Evolutionary conservation across 2,797 vertebrate species (phyloP).

Genomic region (Phataginus tricuspis): DNA sequence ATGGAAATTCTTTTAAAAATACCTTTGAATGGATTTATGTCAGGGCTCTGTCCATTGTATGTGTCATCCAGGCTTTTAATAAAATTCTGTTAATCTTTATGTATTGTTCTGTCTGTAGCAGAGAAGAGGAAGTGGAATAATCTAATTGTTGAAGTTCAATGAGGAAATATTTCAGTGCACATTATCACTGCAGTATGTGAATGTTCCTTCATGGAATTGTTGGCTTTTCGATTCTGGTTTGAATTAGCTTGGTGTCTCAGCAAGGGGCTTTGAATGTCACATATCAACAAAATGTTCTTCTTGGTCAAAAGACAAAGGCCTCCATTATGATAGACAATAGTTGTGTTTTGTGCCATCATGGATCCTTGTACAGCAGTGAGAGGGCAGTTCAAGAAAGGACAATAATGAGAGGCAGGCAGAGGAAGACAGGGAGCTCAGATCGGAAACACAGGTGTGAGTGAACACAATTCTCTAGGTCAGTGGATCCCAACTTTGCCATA

Average conservation of each 20-base stretch:
- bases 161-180: neutral
- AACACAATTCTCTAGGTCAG: neutral
- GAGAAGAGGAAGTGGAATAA: neutral
- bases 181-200: neutral
- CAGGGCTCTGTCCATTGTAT: neutral
- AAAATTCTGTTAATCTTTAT: neutral
- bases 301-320: slow-evolving; percentile 79
- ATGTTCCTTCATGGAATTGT: neutral
- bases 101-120: neutral
- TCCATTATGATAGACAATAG: slow-evolving; percentile 69
- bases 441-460: slow-evolving; percentile 25
- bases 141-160: neutral
- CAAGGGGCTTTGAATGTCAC: slow-evolving; percentile 15
- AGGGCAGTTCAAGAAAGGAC: neutral
- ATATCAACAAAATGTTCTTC: slow-evolving; percentile 69
- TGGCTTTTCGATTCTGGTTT: neutral
- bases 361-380: slow-evolving; percentile 35
- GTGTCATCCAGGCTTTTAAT: neutral
- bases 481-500: neutral
- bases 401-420: slow-evolving; percentile 20
- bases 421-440: slow-evolving; percentile 52
- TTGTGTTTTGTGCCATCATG: slow-evolving; percentile 72
- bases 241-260: neutral
- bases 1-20: neutral
- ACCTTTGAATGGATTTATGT: neutral